A percentile compares a stretch with the other conserved stretches of the same genome.
phyloP scores from a whole-genome alignment of 2,888 invertebrate species.

The Desoria tigrina region DNA sequence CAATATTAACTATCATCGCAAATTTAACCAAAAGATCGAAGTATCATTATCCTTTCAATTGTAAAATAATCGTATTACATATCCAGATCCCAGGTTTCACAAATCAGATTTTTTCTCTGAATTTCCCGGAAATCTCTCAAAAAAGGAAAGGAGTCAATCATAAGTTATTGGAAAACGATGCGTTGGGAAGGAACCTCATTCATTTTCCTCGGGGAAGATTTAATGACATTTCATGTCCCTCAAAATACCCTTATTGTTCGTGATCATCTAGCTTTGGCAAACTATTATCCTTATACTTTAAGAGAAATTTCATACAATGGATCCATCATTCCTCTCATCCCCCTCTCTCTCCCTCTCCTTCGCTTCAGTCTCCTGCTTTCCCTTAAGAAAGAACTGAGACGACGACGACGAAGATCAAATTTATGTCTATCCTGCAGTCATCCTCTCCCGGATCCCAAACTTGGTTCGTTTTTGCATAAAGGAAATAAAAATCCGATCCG shows the following conservation, averaged over 20 bases:
- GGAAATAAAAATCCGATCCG: no score
- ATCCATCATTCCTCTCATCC: constrained; percentile 9
- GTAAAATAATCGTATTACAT: no score
- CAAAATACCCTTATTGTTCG: constrained; percentile 12
- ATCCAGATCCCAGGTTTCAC: no score
- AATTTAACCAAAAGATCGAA: no score
- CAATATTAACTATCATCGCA: no score
- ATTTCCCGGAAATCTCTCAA: background rate
- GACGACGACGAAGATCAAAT: constrained; percentile 5
- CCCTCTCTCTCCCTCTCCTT: constrained; percentile 8
- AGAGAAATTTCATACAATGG: constrained; percentile 8
- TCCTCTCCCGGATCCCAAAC: no score
- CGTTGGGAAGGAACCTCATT: background rate
- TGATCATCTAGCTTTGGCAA: constrained; percentile 4
- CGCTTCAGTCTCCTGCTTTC: constrained; percentile 2
- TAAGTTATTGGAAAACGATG: background rate
- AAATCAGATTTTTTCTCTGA: no score
- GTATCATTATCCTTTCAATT: no score
- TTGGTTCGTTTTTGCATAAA: no score
- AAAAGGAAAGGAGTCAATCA: background rate
- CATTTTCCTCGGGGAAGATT: constrained; percentile 13
- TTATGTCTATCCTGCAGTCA: constrained; percentile 4
- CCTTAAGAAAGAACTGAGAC: background rate
- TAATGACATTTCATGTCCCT: constrained; percentile 12
- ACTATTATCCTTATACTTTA: constrained; percentile 3